phyloP scores from a whole-genome alignment of 2,113 vertebrate genomes.

The Lanius collurio region DNA sequence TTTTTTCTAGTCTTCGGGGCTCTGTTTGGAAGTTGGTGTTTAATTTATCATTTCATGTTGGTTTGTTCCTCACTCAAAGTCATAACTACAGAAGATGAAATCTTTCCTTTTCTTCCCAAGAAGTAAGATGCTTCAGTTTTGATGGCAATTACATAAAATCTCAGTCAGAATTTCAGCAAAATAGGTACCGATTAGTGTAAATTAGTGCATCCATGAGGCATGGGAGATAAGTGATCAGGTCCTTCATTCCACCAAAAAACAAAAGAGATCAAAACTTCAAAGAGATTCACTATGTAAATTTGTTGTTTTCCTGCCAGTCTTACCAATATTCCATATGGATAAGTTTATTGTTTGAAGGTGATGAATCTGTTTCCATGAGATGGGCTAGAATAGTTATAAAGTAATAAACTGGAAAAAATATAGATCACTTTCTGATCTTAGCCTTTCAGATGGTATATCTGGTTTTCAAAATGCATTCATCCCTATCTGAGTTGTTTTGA shows the following conservation, averaged over 20 bases:
- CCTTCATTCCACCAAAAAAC: not conserved
- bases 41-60: not conserved
- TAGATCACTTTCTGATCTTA: not conserved
- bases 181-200: not conserved
- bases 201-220: not conserved
- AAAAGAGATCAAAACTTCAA: slow-evolving; percentile 16
- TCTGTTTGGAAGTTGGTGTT: not conserved
- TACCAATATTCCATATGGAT: not conserved
- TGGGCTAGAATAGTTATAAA: not conserved
- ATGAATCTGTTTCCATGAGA: not conserved
- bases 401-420: not conserved
- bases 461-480: not conserved
- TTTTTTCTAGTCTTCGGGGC: not conserved
- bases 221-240: not conserved
- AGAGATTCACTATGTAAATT: not conserved
- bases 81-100: not conserved
- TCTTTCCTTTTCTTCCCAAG: not conserved
- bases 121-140: not conserved
- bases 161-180: not conserved
- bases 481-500: not conserved
- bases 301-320: not conserved
- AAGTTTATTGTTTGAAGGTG: slow-evolving; percentile 1
- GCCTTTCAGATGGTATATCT: not conserved
- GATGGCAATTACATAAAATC: not conserved
- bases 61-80: not conserved